Evolutionary conservation across 1,140 invertebrate genomes (phyloP).

Genomic region (Augochlora pura): DNA sequence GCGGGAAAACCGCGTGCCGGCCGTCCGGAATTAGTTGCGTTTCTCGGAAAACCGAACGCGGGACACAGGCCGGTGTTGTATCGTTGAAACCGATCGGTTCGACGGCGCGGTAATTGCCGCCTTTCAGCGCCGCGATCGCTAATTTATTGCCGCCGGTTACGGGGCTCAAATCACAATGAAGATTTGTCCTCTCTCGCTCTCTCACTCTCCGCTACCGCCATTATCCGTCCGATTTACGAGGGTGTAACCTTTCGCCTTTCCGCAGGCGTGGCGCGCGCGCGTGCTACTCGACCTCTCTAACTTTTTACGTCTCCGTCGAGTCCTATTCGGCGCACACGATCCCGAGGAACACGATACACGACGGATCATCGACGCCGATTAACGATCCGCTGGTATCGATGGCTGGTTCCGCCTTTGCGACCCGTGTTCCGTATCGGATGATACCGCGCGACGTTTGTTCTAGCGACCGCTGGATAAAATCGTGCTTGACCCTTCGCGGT

Average conservation of each 20-base stretch:
- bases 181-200: conserved; percentile 25
- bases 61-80: neutral
- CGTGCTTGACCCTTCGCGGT: too few relatives aligned
- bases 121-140: conserved; percentile 19
- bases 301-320: neutral
- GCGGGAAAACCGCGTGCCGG: neutral
- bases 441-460: too few relatives aligned
- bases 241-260: neutral
- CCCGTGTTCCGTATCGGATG: too few relatives aligned
- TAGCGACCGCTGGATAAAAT: too few relatives aligned
- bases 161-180: conserved; percentile 38
- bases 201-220: neutral
- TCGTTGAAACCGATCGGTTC: conserved; percentile 45
- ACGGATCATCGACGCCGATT: neutral
- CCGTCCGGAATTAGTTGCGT: conserved; percentile 42
- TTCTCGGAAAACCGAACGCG: conserved; percentile 4
- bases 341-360: too few relatives aligned
- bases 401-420: too few relatives aligned
- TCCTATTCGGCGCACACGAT: neutral
- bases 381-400: too few relatives aligned
- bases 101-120: conserved; percentile 21
- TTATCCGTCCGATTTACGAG: conserved; percentile 20
- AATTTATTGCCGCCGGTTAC: conserved; percentile 36
- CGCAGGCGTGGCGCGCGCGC: too few relatives aligned
- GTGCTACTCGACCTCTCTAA: too few relatives aligned